Evolutionary conservation across 2,888 invertebrate species (phyloP).

Genomic region (Philaethria dido): DNA sequence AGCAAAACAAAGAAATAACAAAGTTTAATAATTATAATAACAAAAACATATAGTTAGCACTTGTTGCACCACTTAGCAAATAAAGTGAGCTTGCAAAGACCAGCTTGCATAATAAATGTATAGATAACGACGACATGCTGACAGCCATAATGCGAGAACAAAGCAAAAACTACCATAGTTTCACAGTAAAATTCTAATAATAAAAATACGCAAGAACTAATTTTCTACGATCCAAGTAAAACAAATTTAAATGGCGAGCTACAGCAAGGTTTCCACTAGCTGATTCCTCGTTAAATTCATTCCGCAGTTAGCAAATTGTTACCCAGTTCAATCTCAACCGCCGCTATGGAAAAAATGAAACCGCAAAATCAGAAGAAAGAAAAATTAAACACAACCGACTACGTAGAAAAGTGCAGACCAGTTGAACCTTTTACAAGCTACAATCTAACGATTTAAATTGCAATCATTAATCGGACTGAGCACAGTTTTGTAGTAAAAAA

Average conservation of each 20-base stretch:
- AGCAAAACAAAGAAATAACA: no score
- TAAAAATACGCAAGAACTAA: neutral
- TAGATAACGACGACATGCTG: neutral
- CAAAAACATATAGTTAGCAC: neutral
- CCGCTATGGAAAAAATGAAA: conserved; percentile 37
- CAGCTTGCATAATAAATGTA: neutral
- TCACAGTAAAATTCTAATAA: neutral
- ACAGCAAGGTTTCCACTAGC: conserved; percentile 12
- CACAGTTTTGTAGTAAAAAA: conserved; percentile 46
- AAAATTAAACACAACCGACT: conserved; percentile 38
- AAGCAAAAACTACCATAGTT: neutral
- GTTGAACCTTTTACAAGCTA: conserved; percentile 43
- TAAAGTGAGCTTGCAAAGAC: neutral
- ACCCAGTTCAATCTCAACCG: conserved; percentile 31
- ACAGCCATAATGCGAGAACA: neutral
- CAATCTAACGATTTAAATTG: conserved; percentile 46
- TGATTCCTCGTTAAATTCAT: conserved; percentile 30
- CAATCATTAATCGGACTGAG: conserved; percentile 44
- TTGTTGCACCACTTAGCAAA: neutral
- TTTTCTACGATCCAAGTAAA: conserved; percentile 15
- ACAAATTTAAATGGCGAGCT: conserved; percentile 17
- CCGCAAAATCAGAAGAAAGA: conserved; percentile 35
- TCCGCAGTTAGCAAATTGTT: conserved; percentile 35
- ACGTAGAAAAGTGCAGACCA: conserved; percentile 40
- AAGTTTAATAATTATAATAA: no score